Conservation (phyloP, 2,888 invertebrate species). For the Melanchra persicariae region DNA sequence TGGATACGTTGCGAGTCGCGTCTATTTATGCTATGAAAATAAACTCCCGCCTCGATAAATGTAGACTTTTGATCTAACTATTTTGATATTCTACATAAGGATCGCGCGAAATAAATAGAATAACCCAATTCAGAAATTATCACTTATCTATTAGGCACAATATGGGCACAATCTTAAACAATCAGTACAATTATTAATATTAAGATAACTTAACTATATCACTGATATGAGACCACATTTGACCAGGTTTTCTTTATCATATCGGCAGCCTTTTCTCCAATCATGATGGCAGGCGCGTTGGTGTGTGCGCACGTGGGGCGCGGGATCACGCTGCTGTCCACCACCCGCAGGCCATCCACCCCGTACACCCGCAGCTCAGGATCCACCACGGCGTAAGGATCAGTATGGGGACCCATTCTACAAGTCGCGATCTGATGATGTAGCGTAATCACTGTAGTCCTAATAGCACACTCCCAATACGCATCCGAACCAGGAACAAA, state of each 20-base stretch:
- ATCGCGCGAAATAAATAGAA: constrained; percentile 9
- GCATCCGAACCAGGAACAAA: constrained; percentile 90
- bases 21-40: neutral
- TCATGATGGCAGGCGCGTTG: constrained; percentile 93
- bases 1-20: neutral
- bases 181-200: constrained; percentile 13
- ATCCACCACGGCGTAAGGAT: constrained; percentile 92
- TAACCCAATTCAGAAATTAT: neutral
- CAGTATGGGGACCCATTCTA: constrained; percentile 93
- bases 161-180: constrained; percentile 37
- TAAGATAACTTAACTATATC: constrained; percentile 42
- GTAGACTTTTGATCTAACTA: neutral
- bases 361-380: constrained; percentile 92
- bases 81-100: neutral
- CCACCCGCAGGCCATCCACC: constrained; percentile 91
- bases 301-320: constrained; percentile 92
- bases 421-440: constrained; percentile 93
- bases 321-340: constrained; percentile 93
- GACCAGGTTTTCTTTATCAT: constrained; percentile 91
- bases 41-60: neutral
- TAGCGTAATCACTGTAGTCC: constrained; percentile 89
- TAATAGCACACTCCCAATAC: constrained; percentile 93
- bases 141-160: constrained; percentile 31
- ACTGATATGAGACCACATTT: constrained; percentile 69
- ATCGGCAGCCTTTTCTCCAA: constrained; percentile 94